Base-by-base conservation (phyloP, 2,113 vertebrate genomes). In the Siphamia tubifer region DNA sequence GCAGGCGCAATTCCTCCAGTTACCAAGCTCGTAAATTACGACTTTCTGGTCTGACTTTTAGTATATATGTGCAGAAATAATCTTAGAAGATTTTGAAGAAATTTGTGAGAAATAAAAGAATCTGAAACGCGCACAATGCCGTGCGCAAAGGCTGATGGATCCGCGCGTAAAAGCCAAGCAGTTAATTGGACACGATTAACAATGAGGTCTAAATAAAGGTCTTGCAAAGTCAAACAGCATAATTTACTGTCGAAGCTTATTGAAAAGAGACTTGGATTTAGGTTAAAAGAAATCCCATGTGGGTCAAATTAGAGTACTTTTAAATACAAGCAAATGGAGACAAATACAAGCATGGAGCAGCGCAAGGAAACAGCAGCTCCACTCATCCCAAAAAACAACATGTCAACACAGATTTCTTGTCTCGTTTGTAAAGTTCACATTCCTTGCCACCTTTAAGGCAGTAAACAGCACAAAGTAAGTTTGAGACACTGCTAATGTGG, bases 401-500 rank as follows among this genome's bases (percentile, higher is more conserved):
- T 3, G 21, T 12, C 11, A 9, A 8, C 3, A 1, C 73, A 69
- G 16, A 49, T 61, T 38, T 5, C 42, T 12, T n/a, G 13, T 11
- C 2, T 34, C 23, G 8, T 40, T 39, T 9, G 17, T 27, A 15
- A 74, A 67, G 35, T 79, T 54, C 6, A 42, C 32, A 57, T 57
- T 31, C 12, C 40, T 25, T 7, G 17, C 3, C 21, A 8, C 28
- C 42, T 3, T 25, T 44, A 25, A 10, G n/a, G 27, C 43, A 63
- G 63, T 43, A 24, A 32, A 40, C 8, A 51, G 48, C 53, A 56
- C 77, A 74, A 79, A 86, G 68, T 79, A 73, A 86, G 82, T 90
- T 88, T 55, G 57, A 61, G 61, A 20, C 68, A 0, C 68, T 6
- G 78, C 23, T 66, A 63, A 60, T 77, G 80, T 76, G 78, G 76